These are phyloP conservation scores for Coenobita brevimanus DNA, from an alignment of 1,140 invertebrate species.

Conservation along the genomic window DNA sequence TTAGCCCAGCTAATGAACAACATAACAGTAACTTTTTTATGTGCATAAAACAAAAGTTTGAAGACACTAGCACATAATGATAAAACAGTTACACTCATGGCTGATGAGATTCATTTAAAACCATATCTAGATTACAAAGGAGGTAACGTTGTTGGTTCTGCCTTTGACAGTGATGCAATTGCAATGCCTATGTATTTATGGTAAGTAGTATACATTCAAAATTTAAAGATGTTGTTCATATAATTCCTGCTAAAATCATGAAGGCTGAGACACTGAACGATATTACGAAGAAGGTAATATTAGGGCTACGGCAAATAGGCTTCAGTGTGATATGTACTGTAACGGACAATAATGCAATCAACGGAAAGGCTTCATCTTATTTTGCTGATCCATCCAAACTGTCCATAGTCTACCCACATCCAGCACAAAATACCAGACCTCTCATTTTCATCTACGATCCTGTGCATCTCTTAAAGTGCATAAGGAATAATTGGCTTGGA, in stretches of 20 bases:
- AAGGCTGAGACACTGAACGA: too few species aligned
- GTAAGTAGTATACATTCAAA: slow-evolving; percentile 60
- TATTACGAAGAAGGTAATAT: too few species aligned
- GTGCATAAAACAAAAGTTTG: slow-evolving; percentile 26
- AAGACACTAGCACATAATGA: background rate
- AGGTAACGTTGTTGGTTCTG: slow-evolving; percentile 58
- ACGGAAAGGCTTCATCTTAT: slow-evolving; percentile 4
- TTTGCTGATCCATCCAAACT: slow-evolving; percentile 17
- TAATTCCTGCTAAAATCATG: slow-evolving; percentile 48
- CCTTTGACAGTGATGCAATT: slow-evolving; percentile 47
- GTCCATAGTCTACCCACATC: background rate
- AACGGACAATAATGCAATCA: slow-evolving; percentile 27
- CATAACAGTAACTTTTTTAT: background rate
- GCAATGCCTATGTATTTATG: slow-evolving; percentile 69
- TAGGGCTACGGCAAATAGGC: background rate
- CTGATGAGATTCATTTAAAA: slow-evolving; percentile 69
- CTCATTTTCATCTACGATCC: background rate
- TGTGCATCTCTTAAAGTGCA: slow-evolving; percentile 7
- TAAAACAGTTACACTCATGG: slow-evolving; percentile 42
- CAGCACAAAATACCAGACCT: background rate
- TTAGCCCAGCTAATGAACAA: slow-evolving; percentile 5
- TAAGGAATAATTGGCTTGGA: slow-evolving; percentile 24
- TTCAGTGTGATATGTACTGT: slow-evolving; percentile 17
- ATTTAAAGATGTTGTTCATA: slow-evolving; percentile 59
- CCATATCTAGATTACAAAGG: slow-evolving; percentile 65